A percentile compares a stretch with the other conserved stretches of the same genome.
phyloP scores from a whole-genome alignment of 2,888 invertebrate species.

The Calephelis perditalis region DNA sequence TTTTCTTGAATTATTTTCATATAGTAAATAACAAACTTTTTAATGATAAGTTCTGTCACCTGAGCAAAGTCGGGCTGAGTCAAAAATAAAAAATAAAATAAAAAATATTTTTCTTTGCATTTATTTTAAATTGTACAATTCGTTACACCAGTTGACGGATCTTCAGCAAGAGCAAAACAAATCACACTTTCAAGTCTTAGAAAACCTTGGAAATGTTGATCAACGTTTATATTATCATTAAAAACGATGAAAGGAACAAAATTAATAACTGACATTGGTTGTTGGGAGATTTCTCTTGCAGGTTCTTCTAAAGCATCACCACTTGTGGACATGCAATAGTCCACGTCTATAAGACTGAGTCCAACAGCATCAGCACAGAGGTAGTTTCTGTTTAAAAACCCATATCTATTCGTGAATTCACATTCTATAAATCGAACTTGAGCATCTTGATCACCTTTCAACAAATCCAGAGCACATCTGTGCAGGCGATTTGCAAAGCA shows the following conservation, averaged over 20 bases:
- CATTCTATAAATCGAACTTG: constrained; percentile 59
- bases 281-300: constrained; percentile 42
- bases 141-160: constrained; percentile 43
- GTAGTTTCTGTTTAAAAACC: constrained; percentile 35
- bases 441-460: constrained; percentile 46
- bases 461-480: constrained; percentile 51
- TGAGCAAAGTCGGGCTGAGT: no score
- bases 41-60: no score
- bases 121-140: constrained; percentile 41
- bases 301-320: constrained; percentile 45
- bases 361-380: constrained; percentile 10
- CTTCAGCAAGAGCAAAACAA: constrained; percentile 51
- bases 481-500: constrained; percentile 66
- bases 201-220: constrained; percentile 37
- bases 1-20: no score
- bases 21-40: no score
- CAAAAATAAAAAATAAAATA: no score
- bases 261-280: constrained; percentile 40
- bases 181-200: constrained; percentile 41
- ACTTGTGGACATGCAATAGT: constrained; percentile 47
- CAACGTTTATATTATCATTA: constrained; percentile 40
- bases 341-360: constrained; percentile 37
- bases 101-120: no score
- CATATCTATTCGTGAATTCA: constrained; percentile 49
- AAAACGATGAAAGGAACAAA: constrained; percentile 55